phyloP scores from a whole-genome alignment of 2,797 vertebrate genomes.

The Anabas testudineus region DNA sequence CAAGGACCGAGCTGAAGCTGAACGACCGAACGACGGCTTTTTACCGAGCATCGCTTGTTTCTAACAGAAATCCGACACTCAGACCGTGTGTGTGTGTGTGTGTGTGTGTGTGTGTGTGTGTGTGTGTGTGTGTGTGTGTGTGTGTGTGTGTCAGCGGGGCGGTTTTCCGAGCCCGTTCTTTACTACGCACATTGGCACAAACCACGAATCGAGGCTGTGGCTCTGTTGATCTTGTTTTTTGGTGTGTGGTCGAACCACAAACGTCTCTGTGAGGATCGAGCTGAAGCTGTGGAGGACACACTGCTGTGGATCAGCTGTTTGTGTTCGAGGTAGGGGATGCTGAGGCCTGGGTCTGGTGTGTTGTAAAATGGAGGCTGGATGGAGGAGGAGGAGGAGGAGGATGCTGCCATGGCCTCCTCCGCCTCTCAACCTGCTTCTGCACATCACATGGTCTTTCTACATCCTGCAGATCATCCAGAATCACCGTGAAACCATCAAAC shows the following conservation, averaged over 20 bases:
- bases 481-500: no score
- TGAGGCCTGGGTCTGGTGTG: constrained; percentile 3
- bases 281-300: rapidly evolving
- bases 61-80: rapidly evolving
- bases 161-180: neutral
- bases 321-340: neutral
- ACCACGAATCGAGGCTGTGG: neutral
- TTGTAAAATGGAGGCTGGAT: constrained; percentile 74
- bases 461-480: neutral
- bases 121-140: neutral
- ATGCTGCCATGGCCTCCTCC: constrained; percentile 42
- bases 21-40: no score
- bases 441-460: constrained; percentile 12
- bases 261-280: rapidly evolving
- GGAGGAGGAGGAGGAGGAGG: constrained; percentile 51
- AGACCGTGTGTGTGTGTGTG: neutral
- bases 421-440: constrained; percentile 28
- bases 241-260: rapidly evolving
- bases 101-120: neutral
- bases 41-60: rapidly evolving
- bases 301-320: no score
- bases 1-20: neutral
- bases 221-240: rapidly evolving
- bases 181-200: constrained; percentile 66
- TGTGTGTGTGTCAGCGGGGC: neutral